Percentiles rank a stretch among this genome's conserved stretches.
phyloP scores from a whole-genome alignment of 2,113 vertebrate species.

The Turdus rufiventris region DNA sequence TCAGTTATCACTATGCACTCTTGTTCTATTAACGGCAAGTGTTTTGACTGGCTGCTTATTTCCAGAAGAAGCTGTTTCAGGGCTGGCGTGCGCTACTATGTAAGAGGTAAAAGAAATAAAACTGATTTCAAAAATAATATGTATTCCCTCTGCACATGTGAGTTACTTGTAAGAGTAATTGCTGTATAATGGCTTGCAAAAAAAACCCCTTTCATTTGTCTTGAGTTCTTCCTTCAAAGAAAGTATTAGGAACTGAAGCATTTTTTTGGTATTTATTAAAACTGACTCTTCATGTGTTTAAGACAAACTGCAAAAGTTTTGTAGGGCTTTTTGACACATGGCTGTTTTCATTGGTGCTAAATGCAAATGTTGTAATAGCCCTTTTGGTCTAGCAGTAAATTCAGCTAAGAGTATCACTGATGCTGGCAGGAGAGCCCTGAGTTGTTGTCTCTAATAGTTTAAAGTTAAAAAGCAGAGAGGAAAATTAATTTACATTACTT shows the following conservation, averaged over 20 bases:
- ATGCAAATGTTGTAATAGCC: not conserved
- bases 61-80: constrained; percentile 95
- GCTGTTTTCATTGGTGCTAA: not conserved
- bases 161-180: not conserved
- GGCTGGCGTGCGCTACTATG: constrained; percentile 92
- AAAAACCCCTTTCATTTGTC: not conserved
- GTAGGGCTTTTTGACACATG: not conserved
- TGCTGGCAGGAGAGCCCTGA: not conserved
- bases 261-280: not conserved
- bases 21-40: constrained; percentile 88
- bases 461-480: not conserved
- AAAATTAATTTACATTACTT: not conserved
- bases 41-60: constrained; percentile 91
- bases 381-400: not conserved
- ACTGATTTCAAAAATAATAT: not conserved
- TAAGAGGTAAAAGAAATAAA: constrained; percentile 80
- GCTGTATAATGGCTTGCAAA: not conserved
- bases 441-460: not conserved
- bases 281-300: not conserved
- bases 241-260: not conserved
- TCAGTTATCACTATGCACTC: constrained; percentile 88
- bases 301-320: not conserved
- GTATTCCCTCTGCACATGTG: not conserved
- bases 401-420: not conserved
- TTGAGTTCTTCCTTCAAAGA: not conserved